Conservation (phyloP, 2,888 invertebrate species). For the Idaea straminata region DNA sequence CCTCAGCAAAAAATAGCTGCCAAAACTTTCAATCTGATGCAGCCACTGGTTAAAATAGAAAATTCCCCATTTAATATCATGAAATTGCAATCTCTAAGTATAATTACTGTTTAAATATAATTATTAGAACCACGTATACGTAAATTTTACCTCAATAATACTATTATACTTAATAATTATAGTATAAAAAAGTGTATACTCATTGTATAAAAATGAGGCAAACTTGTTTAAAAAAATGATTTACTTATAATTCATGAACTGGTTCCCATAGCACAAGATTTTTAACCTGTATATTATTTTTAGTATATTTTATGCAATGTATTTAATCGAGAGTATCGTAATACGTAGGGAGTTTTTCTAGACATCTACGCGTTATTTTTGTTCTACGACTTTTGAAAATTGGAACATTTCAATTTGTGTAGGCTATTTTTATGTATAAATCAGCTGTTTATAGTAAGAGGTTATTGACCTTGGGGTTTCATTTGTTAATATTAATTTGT, state of each 20-base stretch:
- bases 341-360: too few species aligned
- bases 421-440: too few species aligned
- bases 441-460: too few species aligned
- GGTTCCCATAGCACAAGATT: not conserved
- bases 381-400: too few species aligned
- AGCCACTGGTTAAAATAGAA: not conserved
- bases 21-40: not conserved
- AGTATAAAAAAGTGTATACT: slow-evolving; percentile 19
- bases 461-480: too few species aligned
- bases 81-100: not conserved
- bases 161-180: slow-evolving; percentile 20
- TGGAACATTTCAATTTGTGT: too few species aligned
- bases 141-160: slow-evolving; percentile 81
- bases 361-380: too few species aligned
- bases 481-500: too few species aligned
- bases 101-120: slow-evolving; percentile 17
- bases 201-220: slow-evolving; percentile 18
- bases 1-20: too few species aligned
- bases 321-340: too few species aligned
- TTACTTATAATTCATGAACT: not conserved
- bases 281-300: too few species aligned
- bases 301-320: too few species aligned
- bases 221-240: slow-evolving; percentile 17
- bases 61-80: not conserved
- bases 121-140: slow-evolving; percentile 80